phyloP scores from a whole-genome alignment of 1,140 invertebrate genomes.

The Aphis gossypii region DNA sequence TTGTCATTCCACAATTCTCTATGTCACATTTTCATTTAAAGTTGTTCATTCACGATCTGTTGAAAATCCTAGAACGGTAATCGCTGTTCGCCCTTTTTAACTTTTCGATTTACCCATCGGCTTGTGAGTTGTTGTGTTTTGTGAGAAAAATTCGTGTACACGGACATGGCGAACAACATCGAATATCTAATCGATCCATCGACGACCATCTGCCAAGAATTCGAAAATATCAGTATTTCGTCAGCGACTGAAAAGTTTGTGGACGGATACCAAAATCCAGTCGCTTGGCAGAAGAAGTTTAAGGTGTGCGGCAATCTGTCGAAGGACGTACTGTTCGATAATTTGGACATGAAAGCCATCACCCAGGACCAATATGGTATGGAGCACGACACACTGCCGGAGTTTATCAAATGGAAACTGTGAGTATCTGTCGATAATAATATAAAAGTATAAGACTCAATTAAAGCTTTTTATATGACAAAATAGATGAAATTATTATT shows the following conservation, averaged over 20 bases:
- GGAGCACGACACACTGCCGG: neutral
- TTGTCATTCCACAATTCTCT: no score
- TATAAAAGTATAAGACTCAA: no score
- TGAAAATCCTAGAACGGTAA: no score
- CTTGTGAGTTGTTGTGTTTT: no score
- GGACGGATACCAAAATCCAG: neutral
- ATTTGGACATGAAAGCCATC: slow-evolving; percentile 12
- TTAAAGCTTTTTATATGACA: no score
- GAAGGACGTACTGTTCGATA: slow-evolving; percentile 24
- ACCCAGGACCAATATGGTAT: neutral
- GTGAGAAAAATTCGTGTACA: neutral
- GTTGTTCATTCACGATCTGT: no score
- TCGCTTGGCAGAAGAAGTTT: neutral
- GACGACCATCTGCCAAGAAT: neutral
- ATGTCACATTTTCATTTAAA: no score
- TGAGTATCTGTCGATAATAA: neutral
- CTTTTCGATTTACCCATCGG: no score
- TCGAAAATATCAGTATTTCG: neutral
- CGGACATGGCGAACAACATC: neutral
- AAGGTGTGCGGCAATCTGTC: neutral
- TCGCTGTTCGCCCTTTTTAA: no score
- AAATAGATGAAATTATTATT: no score
- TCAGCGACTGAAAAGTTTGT: neutral
- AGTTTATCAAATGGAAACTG: slow-evolving; percentile 47
- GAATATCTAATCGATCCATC: neutral